A percentile compares a stretch with the other conserved stretches of the same genome.
These are phyloP conservation scores for Triplophysa bombifrons DNA, from an alignment of 2,797 vertebrate genomes.

Conservation along the genomic window DNA sequence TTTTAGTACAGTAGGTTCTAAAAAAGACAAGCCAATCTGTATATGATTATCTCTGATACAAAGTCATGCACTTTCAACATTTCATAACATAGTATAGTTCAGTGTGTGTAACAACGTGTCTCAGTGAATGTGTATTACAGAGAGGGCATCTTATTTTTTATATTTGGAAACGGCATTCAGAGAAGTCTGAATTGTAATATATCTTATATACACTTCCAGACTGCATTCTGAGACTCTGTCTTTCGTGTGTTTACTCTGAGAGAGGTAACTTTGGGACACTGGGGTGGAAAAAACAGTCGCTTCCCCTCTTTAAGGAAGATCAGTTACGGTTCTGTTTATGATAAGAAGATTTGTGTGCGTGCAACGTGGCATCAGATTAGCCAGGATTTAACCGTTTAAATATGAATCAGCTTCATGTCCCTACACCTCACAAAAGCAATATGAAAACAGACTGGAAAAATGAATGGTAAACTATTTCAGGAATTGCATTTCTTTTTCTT, in stretches of 20 bases:
- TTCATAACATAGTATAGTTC: not conserved
- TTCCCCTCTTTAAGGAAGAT: conserved; percentile 37
- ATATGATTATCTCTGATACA: no score
- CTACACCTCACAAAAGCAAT: not conserved
- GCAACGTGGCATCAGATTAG: conserved; percentile 47
- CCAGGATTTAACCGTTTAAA: conserved; percentile 38
- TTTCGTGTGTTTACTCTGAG: conserved; percentile 39
- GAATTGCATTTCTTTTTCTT: not conserved
- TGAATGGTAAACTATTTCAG: not conserved
- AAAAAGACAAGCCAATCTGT: not conserved
- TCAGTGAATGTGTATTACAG: not conserved
- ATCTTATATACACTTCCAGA: not conserved
- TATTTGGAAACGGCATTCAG: conserved; percentile 1
- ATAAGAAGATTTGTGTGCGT: conserved; percentile 13
- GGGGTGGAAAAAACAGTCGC: not conserved
- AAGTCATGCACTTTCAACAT: conserved; percentile 15
- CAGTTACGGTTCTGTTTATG: conserved; percentile 27
- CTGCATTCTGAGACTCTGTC: not conserved
- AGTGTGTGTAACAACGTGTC: not conserved
- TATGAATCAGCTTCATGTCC: conserved; percentile 14
- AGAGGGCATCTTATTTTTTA: not conserved
- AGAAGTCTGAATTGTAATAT: conserved; percentile 9
- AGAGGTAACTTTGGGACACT: conserved; percentile 11
- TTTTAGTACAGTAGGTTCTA: not conserved
- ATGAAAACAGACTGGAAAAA: not conserved